A percentile compares a stretch with the other conserved stretches of the same genome.
These are phyloP conservation scores for Anser cygnoides DNA, from an alignment of 2,113 vertebrate species.

Conservation along the genomic window DNA sequence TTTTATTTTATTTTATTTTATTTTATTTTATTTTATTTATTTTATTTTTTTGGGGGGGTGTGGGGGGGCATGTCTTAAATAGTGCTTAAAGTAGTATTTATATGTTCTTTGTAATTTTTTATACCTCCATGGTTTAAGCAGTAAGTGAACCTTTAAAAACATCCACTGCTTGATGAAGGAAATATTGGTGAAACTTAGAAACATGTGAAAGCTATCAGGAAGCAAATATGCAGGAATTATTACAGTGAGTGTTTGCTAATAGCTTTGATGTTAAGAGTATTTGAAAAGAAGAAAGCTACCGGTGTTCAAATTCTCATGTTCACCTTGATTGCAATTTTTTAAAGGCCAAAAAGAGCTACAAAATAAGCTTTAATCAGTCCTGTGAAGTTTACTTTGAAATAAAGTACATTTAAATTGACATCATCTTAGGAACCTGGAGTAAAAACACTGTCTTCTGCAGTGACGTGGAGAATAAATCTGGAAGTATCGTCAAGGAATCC, in stretches of 20 bases:
- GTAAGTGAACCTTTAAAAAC: neutral
- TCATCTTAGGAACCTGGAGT: neutral
- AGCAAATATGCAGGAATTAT: neutral
- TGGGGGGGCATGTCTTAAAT: neutral
- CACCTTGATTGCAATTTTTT: neutral
- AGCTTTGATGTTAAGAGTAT: constrained; percentile 1
- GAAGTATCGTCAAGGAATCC: neutral
- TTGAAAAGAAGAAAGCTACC: constrained; percentile 17
- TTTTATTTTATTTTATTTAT: too few relatives aligned
- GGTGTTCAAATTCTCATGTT: constrained; percentile 1
- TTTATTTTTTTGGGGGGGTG: too few relatives aligned
- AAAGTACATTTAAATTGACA: constrained; percentile 8
- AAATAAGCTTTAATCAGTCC: constrained; percentile 8
- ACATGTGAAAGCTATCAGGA: constrained; percentile 17
- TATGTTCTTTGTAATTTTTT: neutral
- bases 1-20: too few relatives aligned
- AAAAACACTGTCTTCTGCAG: neutral
- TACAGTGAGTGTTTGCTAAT: constrained; percentile 1
- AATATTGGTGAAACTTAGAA: neutral
- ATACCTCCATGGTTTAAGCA: neutral
- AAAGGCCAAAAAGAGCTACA: neutral
- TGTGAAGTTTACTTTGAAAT: constrained; percentile 42
- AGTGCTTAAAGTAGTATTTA: neutral
- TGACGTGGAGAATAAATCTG: neutral
- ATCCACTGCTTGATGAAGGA: neutral